Percentiles rank a stretch among this genome's conserved stretches.
These are phyloP conservation scores for Morbakka virulenta DNA, from an alignment of 30 jellyfish, hydroid and myxozoan species.

Conservation along the genomic window DNA sequence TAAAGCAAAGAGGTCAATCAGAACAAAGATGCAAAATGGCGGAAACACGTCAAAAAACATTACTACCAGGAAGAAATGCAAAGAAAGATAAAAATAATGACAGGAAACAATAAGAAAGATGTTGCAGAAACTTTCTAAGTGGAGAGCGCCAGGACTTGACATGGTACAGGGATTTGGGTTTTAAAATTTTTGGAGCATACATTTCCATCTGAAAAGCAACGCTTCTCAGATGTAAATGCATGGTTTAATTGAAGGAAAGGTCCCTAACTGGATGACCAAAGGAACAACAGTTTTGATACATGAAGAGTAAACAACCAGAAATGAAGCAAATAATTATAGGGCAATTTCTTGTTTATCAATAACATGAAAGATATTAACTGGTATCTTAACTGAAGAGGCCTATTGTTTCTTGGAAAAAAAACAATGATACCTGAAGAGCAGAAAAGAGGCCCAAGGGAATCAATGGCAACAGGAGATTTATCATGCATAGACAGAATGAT, in stretches of 20 bases:
- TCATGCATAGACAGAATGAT: too few relatives aligned
- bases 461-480: too few relatives aligned
- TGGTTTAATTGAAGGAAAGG: slow-evolving; percentile 11
- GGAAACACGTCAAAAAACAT: background rate
- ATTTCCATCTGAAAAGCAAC: slow-evolving; percentile 20
- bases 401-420: too few relatives aligned
- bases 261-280: slow-evolving; percentile 29
- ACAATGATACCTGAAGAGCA: too few relatives aligned
- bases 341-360: too few relatives aligned
- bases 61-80: slow-evolving; percentile 12
- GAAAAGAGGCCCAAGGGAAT: too few relatives aligned
- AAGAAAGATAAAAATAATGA: background rate
- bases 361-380: too few relatives aligned
- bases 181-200: slow-evolving; percentile 8
- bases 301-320: too few relatives aligned
- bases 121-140: slow-evolving; percentile 10
- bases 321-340: too few relatives aligned
- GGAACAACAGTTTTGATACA: slow-evolving; percentile 16
- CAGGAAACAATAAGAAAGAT: slow-evolving; percentile 9
- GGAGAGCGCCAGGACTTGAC: slow-evolving; percentile 4
- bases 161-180: slow-evolving; percentile 14
- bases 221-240: too few relatives aligned
- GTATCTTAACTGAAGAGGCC: too few relatives aligned
- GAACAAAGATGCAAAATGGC: slow-evolving; percentile 20
- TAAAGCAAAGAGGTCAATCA: slow-evolving; percentile 11